phyloP scores from a whole-genome alignment of 2,797 vertebrate species.

The Rhynchonycteris naso region DNA sequence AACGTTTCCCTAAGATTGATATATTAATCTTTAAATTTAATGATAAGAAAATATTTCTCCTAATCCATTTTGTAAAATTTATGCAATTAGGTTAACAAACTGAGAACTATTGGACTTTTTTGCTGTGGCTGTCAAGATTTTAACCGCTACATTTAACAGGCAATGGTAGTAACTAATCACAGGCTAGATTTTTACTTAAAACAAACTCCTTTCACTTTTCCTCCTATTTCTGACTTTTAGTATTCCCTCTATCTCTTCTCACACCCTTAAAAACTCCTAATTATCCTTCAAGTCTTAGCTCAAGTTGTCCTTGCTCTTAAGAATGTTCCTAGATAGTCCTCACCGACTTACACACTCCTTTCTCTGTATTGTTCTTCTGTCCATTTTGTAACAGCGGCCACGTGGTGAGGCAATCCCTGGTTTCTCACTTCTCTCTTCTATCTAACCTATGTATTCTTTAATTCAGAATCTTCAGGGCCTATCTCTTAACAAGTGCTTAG shows the following conservation, averaged over 20 bases:
- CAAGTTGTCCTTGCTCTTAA: not conserved
- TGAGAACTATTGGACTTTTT: not conserved
- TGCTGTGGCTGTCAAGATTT: not conserved
- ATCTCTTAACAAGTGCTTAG: not conserved
- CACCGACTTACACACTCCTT: not conserved
- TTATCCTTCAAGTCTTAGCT: not conserved
- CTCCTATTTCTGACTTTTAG: not conserved
- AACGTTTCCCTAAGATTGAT: not conserved
- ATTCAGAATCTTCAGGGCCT: not conserved
- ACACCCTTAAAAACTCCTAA: not conserved
- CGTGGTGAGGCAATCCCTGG: not conserved
- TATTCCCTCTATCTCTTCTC: not conserved
- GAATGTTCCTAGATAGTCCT: not conserved
- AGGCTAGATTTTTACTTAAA: constrained; percentile 1
- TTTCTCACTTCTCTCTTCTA: not conserved
- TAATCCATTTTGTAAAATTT: not conserved
- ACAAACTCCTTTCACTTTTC: not conserved
- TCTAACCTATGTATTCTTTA: not conserved
- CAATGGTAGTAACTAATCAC: not conserved
- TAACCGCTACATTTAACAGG: constrained; percentile 12
- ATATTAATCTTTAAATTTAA: constrained; percentile 1
- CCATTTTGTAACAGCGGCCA: not conserved
- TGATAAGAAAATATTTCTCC: constrained; percentile 20
- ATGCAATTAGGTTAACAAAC: not conserved
- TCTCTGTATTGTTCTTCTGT: not conserved